These are phyloP conservation scores for Leptoclinus maculatus DNA, from an alignment of 2,797 vertebrate genomes.

Conservation along the genomic window DNA sequence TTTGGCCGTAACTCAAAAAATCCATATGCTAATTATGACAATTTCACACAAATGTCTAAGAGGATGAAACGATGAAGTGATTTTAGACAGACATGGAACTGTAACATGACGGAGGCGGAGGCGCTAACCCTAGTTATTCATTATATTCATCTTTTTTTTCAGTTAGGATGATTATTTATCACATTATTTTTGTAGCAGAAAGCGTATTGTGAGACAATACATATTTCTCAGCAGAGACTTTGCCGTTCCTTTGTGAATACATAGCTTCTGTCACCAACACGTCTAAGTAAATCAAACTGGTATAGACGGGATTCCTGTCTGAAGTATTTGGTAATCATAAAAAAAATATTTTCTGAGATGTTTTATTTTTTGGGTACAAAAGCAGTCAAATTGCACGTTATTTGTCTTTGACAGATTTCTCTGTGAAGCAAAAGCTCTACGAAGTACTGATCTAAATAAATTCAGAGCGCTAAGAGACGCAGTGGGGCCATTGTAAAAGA, in stretches of 20 bases:
- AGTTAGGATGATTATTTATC: not conserved
- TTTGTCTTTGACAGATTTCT: conserved; percentile 18
- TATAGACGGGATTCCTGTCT: not conserved
- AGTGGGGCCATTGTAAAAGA: conserved; percentile 18
- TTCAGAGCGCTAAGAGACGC: not conserved
- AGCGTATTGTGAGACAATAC: not conserved
- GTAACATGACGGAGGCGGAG: not conserved
- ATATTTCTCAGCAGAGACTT: not conserved
- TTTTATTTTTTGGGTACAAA: conserved; percentile 9
- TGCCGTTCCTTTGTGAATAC: not conserved
- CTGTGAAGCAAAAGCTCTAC: conserved; percentile 5
- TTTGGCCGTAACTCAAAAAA: not conserved
- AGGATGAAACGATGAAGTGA: not conserved
- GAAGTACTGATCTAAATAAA: conserved; percentile 17
- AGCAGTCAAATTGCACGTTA: not conserved
- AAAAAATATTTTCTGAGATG: not conserved
- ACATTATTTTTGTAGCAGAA: not conserved
- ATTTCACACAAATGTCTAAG: not conserved
- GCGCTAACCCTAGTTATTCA: not conserved
- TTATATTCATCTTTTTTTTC: no score
- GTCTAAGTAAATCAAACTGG: not conserved
- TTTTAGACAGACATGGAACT: not conserved
- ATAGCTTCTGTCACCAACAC: not conserved
- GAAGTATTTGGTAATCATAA: not conserved
- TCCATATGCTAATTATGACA: not conserved